A percentile compares a stretch with the other conserved stretches of the same genome.
Evolutionary conservation across 2,797 vertebrate species (phyloP).

Genomic region (Danio choprae): DNA sequence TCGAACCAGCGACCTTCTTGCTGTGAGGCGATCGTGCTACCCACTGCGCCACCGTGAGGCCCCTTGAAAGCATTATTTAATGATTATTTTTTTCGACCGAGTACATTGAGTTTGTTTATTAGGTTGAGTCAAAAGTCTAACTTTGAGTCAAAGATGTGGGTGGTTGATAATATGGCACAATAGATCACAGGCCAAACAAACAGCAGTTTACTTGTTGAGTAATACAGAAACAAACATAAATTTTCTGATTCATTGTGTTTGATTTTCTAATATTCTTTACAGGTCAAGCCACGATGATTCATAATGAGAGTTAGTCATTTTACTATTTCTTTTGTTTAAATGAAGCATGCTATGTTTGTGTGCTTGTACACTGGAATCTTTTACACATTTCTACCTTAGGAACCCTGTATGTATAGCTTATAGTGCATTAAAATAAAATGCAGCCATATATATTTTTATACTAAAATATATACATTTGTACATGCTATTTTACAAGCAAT

Average conservation of each 20-base stretch:
- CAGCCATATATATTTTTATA: background rate
- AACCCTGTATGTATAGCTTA: background rate
- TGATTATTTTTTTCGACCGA: background rate
- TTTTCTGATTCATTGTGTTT: background rate
- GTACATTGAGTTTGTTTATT: constrained; percentile 39
- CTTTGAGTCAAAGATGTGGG: constrained; percentile 20
- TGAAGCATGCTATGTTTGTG: background rate
- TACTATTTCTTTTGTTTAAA: background rate
- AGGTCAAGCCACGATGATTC: background rate
- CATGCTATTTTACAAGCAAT: background rate
- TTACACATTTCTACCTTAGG: background rate
- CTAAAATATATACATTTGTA: background rate
- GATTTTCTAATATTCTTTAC: background rate
- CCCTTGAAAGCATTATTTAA: background rate
- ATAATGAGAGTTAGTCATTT: background rate
- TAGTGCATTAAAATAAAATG: background rate
- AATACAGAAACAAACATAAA: background rate
- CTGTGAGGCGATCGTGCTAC: too few species aligned
- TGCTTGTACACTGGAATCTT: background rate
- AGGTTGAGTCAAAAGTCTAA: background rate
- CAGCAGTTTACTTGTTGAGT: constrained; percentile 15
- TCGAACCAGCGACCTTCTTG: too few species aligned
- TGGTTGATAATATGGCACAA: background rate
- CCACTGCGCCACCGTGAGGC: too few species aligned
- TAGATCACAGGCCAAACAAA: constrained; percentile 12